Conservation (phyloP, 2,797 vertebrate genomes). For the Rallus crepitans region DNA sequence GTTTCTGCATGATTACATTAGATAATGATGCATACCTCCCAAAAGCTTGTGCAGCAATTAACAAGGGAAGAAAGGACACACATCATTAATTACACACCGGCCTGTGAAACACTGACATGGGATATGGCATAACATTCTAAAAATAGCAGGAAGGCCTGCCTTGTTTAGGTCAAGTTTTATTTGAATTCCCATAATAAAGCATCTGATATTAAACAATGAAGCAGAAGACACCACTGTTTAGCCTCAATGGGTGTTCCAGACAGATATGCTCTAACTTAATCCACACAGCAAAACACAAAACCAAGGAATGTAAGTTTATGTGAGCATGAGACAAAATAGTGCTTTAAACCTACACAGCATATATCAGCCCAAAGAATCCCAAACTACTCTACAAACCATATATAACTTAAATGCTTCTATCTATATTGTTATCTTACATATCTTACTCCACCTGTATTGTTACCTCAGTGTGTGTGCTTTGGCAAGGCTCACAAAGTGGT, state of each 20-base stretch:
- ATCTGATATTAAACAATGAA: slow-evolving; percentile 18
- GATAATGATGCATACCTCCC: slow-evolving; percentile 8
- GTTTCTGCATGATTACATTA: slow-evolving; percentile 26
- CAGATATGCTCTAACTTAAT: background rate
- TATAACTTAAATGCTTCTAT: background rate
- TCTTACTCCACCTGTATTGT: background rate
- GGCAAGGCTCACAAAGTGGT: background rate
- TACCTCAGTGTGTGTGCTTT: background rate
- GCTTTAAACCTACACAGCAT: background rate
- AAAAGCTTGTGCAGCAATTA: slow-evolving; percentile 39
- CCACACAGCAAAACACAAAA: background rate
- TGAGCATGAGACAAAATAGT: background rate
- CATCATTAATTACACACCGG: background rate
- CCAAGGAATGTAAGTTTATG: background rate
- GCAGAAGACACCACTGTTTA: background rate
- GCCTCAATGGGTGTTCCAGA: background rate
- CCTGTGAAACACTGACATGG: background rate
- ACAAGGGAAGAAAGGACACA: slow-evolving; percentile 12
- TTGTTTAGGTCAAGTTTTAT: slow-evolving; percentile 38
- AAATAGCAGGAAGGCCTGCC: slow-evolving; percentile 6
- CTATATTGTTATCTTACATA: background rate
- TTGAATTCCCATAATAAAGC: slow-evolving; percentile 25
- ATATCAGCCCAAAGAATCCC: background rate
- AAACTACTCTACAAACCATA: background rate
- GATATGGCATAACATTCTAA: background rate